phyloP scores from a whole-genome alignment of 2,888 invertebrate species.

The Cataglyphis albicans region DNA sequence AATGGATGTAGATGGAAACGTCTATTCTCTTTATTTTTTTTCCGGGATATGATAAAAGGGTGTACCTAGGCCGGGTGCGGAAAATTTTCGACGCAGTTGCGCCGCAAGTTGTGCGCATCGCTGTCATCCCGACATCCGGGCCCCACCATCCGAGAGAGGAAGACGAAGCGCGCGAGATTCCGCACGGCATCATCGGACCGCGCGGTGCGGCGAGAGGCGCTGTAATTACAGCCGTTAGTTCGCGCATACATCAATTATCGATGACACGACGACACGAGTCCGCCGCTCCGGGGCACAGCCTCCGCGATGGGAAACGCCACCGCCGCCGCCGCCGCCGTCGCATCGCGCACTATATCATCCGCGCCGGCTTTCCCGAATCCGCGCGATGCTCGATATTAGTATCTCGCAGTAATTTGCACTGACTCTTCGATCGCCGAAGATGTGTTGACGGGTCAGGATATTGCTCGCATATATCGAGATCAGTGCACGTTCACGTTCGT shows the following conservation, averaged over 20 bases:
- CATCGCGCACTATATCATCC: slow-evolving; percentile 55
- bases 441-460: not conserved
- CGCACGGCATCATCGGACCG: slow-evolving; percentile 81
- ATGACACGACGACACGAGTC: slow-evolving; percentile 83
- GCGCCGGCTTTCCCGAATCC: slow-evolving; percentile 48
- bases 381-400: slow-evolving; percentile 43
- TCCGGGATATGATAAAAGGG: not conserved
- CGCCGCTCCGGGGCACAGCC: slow-evolving; percentile 78
- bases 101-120: slow-evolving; percentile 35
- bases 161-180: slow-evolving; percentile 75
- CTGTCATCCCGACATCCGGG: slow-evolving; percentile 4
- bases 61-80: not conserved
- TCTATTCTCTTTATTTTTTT: not conserved
- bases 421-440: slow-evolving; percentile 30
- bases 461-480: not conserved
- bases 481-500: not conserved
- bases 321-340: slow-evolving; percentile 34
- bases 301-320: slow-evolving; percentile 74
- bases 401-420: slow-evolving; percentile 21
- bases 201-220: slow-evolving; percentile 66
- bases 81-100: not conserved
- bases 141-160: slow-evolving; percentile 54
- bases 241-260: slow-evolving; percentile 85
- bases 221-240: slow-evolving; percentile 84
- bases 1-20: slow-evolving; percentile 30